Conservation (phyloP, 2,113 vertebrate species). For the Colaptes auratus region DNA sequence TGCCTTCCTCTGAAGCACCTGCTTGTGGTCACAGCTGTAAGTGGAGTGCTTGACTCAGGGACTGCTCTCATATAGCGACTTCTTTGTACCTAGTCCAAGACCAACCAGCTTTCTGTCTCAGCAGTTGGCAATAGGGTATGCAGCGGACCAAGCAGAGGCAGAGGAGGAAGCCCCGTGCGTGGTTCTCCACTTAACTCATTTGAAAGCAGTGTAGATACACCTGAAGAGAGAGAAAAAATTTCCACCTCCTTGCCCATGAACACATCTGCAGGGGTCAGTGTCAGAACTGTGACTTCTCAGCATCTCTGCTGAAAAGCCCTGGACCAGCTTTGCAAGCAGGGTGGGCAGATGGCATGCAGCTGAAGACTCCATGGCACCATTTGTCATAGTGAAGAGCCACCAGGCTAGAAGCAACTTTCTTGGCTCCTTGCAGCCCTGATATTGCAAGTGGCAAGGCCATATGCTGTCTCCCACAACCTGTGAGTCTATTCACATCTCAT, state of each 20-base stretch:
- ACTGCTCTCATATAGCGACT: neutral
- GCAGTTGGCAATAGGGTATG: neutral
- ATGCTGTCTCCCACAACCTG: constrained; percentile 16
- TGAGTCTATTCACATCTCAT: constrained; percentile 10
- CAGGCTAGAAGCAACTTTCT: constrained; percentile 21
- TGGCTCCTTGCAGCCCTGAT: neutral
- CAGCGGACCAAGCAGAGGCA: neutral
- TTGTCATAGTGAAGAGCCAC: constrained; percentile 14
- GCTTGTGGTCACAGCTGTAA: neutral
- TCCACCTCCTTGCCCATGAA: neutral
- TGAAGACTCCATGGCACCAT: constrained; percentile 8
- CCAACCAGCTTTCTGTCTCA: neutral
- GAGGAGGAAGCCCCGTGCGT: neutral
- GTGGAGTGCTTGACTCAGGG: neutral
- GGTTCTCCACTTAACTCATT: neutral
- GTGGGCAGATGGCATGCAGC: neutral
- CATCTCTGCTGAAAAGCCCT: neutral
- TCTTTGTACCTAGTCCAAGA: neutral
- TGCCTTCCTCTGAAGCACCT: neutral
- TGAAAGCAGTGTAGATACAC: neutral
- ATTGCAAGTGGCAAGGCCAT: neutral
- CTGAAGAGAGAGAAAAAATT: neutral
- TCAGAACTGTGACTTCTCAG: neutral
- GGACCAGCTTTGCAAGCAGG: neutral
- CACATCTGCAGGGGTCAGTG: neutral